Percentiles rank a stretch among this genome's conserved stretches.
Conservation (phyloP, 2,888 invertebrate species). For the Ypsolopha sequella region DNA sequence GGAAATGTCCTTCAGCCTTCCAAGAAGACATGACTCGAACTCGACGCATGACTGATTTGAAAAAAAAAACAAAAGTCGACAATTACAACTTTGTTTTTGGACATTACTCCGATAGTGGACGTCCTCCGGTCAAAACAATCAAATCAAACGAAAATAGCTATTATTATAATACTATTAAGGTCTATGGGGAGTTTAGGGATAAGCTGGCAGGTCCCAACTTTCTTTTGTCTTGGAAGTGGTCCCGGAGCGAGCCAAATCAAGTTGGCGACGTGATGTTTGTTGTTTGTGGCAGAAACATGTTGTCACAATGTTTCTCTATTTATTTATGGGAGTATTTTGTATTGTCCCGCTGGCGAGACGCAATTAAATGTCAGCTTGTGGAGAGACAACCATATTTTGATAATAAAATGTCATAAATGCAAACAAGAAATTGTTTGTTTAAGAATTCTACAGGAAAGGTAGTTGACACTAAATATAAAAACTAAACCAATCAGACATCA, state of each 20-base stretch:
- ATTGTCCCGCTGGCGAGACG: neutral
- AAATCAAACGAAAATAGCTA: too few species aligned
- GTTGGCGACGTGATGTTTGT: constrained; percentile 31
- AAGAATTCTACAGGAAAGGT: neutral
- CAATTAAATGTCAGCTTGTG: neutral
- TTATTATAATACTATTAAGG: too few species aligned
- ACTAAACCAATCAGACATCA: neutral
- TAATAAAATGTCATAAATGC: neutral
- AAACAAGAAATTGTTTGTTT: neutral
- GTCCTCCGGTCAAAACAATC: neutral
- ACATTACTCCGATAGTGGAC: neutral
- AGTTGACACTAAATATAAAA: neutral
- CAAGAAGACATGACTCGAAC: constrained; percentile 43
- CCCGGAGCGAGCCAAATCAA: constrained; percentile 42
- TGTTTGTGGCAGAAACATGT: constrained; percentile 9
- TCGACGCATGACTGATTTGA: constrained; percentile 25
- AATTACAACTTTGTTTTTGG: constrained; percentile 40
- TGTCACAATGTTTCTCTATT: constrained; percentile 5
- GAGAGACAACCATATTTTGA: neutral
- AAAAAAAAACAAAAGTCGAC: constrained; percentile 29
- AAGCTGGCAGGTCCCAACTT: constrained; percentile 17
- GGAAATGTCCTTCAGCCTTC: constrained; percentile 41
- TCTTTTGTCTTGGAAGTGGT: constrained; percentile 44
- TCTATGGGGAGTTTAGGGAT: too few species aligned
- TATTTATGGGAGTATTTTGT: neutral